A percentile compares a stretch with the other conserved stretches of the same genome.
These are phyloP conservation scores for Crypturellus undulatus DNA, from an alignment of 2,113 vertebrate genomes.

Conservation along the genomic window DNA sequence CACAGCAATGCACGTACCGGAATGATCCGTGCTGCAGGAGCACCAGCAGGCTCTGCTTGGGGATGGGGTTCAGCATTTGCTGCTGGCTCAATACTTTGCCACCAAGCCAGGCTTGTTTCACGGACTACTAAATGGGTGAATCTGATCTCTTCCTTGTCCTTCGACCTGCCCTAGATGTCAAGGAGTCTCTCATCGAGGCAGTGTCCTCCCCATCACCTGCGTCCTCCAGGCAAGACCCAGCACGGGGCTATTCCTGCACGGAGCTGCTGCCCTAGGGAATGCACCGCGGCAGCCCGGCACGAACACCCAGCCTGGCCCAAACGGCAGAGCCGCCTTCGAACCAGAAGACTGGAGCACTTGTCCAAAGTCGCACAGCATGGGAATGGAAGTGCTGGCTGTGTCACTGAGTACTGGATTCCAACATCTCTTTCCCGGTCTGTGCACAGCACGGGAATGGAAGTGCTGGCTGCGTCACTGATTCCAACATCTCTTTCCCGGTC, in stretches of 20 bases:
- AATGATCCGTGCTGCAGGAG: rapidly evolving
- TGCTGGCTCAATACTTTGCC: neutral
- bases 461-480: neutral
- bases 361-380: neutral
- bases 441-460: neutral
- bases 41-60: neutral
- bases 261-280: rapidly evolving
- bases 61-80: neutral
- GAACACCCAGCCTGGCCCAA: rapidly evolving
- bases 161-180: neutral
- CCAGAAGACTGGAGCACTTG: neutral
- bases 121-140: neutral
- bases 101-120: neutral
- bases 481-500: neutral
- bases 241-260: rapidly evolving
- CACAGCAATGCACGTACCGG: neutral
- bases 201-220: neutral
- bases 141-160: neutral
- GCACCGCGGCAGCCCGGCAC: neutral
- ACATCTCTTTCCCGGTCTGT: neutral
- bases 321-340: neutral
- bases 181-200: neutral
- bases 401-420: neutral
- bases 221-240: neutral
- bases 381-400: neutral